Evolutionary conservation across 2,888 invertebrate species (phyloP), one percentile per base, ranked within the genome.

Genomic region (Odontomyia ornata): DNA sequence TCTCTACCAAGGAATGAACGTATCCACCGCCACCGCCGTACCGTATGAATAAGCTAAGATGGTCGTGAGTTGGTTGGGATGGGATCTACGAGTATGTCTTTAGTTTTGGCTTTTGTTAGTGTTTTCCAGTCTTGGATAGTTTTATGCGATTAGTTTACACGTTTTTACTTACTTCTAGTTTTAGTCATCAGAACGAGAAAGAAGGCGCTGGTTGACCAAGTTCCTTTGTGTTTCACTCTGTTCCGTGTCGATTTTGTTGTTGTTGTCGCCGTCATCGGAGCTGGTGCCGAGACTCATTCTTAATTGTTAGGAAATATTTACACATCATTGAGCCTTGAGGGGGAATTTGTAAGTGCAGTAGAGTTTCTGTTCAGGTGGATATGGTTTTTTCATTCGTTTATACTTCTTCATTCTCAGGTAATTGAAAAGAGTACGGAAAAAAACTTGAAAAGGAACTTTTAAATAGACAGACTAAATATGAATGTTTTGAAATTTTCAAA

Each of bases 101-200:
- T 9, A 36, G 3, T 9, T 36, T 36, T 3, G 23, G 36, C 15
- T 36, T 23, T 72, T 30, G 57, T 60, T 73, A 28, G 28, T 71
- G 27, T 71, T 71, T 28, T 36, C 47, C 27, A 28, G 56, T 73
- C 73, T 28, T 73, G 57, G 73, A 73, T 73, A 73, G 73, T 73
- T 73, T 73, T 73, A 73, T 73, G 73, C 73, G 73, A 73, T 73
- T 73, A 73, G 73, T 57, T 73, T 73, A 73, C 73, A 73, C 73
- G 73, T 73, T 73, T 73, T 73, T 73, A 73, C 71, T 71, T 71
- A 47, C 71, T 64, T 64, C 64, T 28, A 64, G 64, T 64, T 67
- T 47, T 69, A 46, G 46, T 13, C 47, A n/a, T n/a, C n/a, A n/a
- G n/a, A n/a, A n/a, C n/a, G n/a, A n/a, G n/a, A 36, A n/a, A n/a